Base-by-base conservation (phyloP, 1,140 invertebrate species). In the Lasioglossum albipes region DNA sequence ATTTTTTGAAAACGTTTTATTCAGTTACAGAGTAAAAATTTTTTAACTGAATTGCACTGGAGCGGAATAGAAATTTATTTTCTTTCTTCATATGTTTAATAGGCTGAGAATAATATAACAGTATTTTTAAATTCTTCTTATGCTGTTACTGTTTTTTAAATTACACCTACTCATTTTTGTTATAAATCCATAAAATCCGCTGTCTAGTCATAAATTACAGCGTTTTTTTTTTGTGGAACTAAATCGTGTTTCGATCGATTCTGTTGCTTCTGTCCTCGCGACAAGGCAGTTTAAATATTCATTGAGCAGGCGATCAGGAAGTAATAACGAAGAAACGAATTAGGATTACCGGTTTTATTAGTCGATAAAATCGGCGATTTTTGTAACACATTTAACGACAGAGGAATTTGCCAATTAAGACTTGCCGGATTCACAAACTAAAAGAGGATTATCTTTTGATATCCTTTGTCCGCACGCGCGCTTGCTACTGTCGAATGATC, bases 401-500 rank as follows among this genome's bases (percentile, higher is more conserved):
- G 18, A 7, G 6, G 1, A 16, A 57, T 10, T 2, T 27, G 0
- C 1, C 7, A 5, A 54, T 70, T 54, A 57, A 75, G 13, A 41
- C n/a, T 36, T 49, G 42, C 42, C 18, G 20, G 2, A 2, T 10
- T 6, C 22, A 66, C 7, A 7, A 66, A 66, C 9, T 36, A n/a
- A 36, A 7, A 4, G 42, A 1, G 18, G 2, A 18, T 36, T 9
- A 75, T 52, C 41, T 75, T 41, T 18, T n/a, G 42, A 41, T 42
- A 67, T 12, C n/a, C 12, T 22, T 20, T 10, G 2, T 7, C 20
- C 20, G 7, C 5, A 16, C 20, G 61, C 45, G n/a, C 65, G 31
- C 59, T 36, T 36, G 36, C 36, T 5, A 68, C 42, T 22, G 65
- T 59, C 10, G 49, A 70, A 79, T 87, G 82, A 86, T 86, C 87